Evolutionary conservation across 92 coral and sea anemone species (phyloP).

Genomic region (Siderastrea siderea): DNA sequence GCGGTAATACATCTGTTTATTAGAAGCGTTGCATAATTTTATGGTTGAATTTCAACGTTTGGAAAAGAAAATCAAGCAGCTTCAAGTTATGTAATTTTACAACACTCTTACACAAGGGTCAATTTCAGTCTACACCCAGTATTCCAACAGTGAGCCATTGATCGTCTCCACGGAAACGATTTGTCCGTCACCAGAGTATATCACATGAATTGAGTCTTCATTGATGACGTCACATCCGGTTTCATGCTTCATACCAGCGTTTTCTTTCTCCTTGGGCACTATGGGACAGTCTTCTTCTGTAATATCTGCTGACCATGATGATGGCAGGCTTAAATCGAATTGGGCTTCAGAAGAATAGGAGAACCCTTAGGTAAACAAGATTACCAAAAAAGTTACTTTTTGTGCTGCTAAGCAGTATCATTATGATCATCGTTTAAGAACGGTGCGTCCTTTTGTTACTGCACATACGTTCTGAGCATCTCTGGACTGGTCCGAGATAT

Average conservation of each 20-base stretch:
- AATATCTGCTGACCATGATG: conserved; percentile 23
- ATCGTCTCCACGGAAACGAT: conserved; percentile 28
- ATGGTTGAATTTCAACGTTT: neutral
- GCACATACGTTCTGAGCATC: too few relatives aligned
- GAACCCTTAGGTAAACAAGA: neutral
- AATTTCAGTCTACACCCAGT: conserved; percentile 15
- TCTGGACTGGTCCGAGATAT: too few relatives aligned
- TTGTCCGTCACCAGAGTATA: neutral
- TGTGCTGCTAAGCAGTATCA: too few relatives aligned
- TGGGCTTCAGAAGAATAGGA: neutral
- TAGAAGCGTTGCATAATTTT: too few relatives aligned
- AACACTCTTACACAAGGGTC: neutral
- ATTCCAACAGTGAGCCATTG: conserved; percentile 27
- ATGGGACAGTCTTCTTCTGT: neutral
- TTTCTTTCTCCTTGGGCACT: neutral
- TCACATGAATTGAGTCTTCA: neutral
- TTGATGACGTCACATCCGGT: conserved; percentile 1
- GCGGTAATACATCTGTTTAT: neutral
- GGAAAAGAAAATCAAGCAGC: neutral
- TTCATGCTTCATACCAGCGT: neutral
- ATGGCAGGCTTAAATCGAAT: neutral
- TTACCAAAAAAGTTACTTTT: too few relatives aligned
- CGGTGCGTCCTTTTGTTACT: too few relatives aligned
- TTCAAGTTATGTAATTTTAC: neutral
- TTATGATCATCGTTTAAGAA: too few relatives aligned